phyloP scores from a whole-genome alignment of 1,140 invertebrate species.

The Papilio machaon region DNA sequence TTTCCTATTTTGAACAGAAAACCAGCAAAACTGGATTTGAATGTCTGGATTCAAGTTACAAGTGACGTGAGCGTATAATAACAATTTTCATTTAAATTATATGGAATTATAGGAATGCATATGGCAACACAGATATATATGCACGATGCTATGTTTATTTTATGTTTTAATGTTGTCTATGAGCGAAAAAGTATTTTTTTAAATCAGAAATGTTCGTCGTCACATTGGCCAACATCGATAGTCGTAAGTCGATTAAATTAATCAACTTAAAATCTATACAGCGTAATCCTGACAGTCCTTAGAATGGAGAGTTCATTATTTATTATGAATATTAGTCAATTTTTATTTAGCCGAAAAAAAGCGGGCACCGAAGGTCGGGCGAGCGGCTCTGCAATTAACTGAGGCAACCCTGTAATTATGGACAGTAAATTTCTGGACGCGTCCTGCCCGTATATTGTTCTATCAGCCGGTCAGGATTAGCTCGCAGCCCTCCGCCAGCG shows the following conservation, averaged over 20 bases:
- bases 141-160: too few species aligned
- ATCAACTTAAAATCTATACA: slow-evolving; percentile 71
- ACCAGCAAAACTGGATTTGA: too few species aligned
- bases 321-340: slow-evolving; percentile 82
- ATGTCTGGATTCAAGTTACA: too few species aligned
- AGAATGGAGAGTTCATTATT: slow-evolving; percentile 79
- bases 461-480: slow-evolving; percentile 70
- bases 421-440: slow-evolving; percentile 82
- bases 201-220: background rate
- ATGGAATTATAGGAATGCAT: too few species aligned
- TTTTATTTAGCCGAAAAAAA: slow-evolving; percentile 81
- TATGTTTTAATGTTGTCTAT: background rate
- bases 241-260: slow-evolving; percentile 61
- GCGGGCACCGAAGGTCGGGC: slow-evolving; percentile 62
- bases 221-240: background rate
- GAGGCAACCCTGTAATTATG: slow-evolving; percentile 81
- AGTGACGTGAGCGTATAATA: background rate
- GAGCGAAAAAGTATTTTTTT: slow-evolving; percentile 33
- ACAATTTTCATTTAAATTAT: too few species aligned
- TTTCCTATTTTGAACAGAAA: background rate
- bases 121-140: too few species aligned
- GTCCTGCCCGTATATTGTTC: slow-evolving; percentile 73
- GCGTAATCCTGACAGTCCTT: slow-evolving; percentile 61
- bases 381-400: slow-evolving; percentile 78
- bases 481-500: slow-evolving; percentile 46